A percentile compares a stretch with the other conserved stretches of the same genome.
These are phyloP conservation scores for Macrocentrus cingulum DNA, from an alignment of 1,140 invertebrate species.

Conservation along the genomic window DNA sequence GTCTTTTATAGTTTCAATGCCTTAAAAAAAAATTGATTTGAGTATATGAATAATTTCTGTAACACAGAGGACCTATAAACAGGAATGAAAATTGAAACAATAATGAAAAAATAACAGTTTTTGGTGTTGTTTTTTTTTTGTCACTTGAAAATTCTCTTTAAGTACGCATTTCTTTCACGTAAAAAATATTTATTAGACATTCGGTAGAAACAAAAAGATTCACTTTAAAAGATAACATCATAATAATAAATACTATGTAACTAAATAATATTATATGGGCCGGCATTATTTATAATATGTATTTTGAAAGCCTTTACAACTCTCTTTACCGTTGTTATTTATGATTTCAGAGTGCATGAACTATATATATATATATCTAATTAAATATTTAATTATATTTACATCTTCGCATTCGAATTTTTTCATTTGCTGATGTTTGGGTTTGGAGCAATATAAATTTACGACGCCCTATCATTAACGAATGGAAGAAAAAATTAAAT, in stretches of 20 bases:
- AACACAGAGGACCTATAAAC: no score
- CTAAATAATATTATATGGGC: conserved; percentile 45
- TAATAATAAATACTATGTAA: conserved; percentile 54
- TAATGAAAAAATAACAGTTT: conserved; percentile 20
- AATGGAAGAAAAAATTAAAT: conserved; percentile 18
- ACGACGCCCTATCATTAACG: conserved; percentile 18
- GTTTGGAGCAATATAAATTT: conserved; percentile 14
- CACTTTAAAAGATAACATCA: conserved; percentile 36
- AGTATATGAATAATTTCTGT: no score
- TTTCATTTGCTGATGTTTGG: conserved; percentile 15
- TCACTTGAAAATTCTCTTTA: conserved; percentile 22
- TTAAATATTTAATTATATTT: conserved; percentile 46
- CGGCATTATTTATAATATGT: conserved; percentile 38
- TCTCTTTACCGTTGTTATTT: conserved; percentile 37
- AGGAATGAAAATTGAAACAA: conserved; percentile 29
- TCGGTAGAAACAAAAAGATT: conserved; percentile 40
- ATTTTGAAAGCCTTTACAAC: conserved; percentile 36
- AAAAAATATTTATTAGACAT: conserved; percentile 51
- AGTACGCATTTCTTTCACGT: conserved; percentile 30
- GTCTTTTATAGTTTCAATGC: no score
- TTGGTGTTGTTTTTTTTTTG: conserved; percentile 4
- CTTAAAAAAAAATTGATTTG: no score
- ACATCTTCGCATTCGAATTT: conserved; percentile 37
- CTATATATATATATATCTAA: conserved; percentile 33
- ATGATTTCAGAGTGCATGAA: conserved; percentile 40